phyloP scores from a whole-genome alignment of 2,113 vertebrate species.

The Fregetta grallaria region DNA sequence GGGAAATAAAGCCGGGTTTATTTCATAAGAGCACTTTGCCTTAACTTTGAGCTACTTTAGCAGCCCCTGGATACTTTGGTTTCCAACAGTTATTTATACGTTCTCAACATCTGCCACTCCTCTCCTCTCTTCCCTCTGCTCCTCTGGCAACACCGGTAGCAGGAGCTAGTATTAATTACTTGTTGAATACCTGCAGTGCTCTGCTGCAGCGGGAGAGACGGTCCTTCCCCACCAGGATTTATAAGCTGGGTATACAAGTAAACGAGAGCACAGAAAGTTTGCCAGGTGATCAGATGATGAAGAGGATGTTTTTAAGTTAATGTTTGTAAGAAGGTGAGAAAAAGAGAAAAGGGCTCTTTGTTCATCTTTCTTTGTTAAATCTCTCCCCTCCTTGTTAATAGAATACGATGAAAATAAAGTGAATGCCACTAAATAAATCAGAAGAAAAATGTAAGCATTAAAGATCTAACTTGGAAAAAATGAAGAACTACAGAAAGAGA shows the following conservation, averaged over 20 bases:
- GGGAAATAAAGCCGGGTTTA: neutral
- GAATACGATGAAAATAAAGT: neutral
- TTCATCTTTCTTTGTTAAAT: neutral
- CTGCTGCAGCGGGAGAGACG: neutral
- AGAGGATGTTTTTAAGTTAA: neutral
- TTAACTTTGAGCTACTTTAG: neutral
- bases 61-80: neutral
- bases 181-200: neutral
- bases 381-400: neutral
- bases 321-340: neutral
- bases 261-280: neutral
- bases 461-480: neutral
- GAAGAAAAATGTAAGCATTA: neutral
- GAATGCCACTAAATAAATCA: neutral
- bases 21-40: neutral
- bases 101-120: neutral
- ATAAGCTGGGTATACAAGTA: neutral
- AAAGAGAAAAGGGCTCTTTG: neutral
- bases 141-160: neutral
- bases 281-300: neutral
- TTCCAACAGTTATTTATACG: neutral
- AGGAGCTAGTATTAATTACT: neutral
- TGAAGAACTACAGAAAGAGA: neutral
- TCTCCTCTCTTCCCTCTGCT: neutral
- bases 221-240: neutral